Percentiles rank a stretch among this genome's conserved stretches.
Conservation (phyloP, 2,113 vertebrate genomes). For the Hippocampus zosterae region DNA sequence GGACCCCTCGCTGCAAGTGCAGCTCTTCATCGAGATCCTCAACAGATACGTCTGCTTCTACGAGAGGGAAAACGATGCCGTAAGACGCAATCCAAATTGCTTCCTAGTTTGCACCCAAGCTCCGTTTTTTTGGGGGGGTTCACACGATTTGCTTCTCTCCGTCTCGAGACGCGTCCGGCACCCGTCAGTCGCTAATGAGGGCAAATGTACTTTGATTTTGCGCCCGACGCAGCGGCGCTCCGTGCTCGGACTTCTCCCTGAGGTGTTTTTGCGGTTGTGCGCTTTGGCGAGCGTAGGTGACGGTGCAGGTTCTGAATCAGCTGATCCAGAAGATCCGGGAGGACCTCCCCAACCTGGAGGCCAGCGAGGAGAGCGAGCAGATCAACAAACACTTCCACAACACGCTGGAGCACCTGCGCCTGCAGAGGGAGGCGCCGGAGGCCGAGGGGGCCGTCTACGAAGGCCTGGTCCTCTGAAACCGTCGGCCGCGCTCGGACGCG, state of each 20-base stretch:
- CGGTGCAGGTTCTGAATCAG: conserved; percentile 96
- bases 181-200: too few species aligned
- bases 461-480: conserved; percentile 80
- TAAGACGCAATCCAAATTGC: conserved; percentile 46
- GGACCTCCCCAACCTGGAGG: conserved; percentile 94
- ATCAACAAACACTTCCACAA: conserved; percentile 99
- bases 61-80: conserved; percentile 96
- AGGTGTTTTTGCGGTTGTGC: not conserved
- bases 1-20: conserved; percentile 96
- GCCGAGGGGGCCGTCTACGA: conserved; percentile 93
- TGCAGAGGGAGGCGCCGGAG: conserved; percentile 90
- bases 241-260: too few species aligned
- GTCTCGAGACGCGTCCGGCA: too few species aligned
- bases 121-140: too few species aligned
- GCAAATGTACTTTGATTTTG: too few species aligned
- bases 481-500: conserved; percentile 19
- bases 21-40: conserved; percentile 98
- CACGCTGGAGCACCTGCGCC: conserved; percentile 94
- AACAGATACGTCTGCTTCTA: conserved; percentile 99
- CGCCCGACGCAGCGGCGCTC: too few species aligned
- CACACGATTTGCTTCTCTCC: too few species aligned
- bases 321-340: conserved; percentile 98
- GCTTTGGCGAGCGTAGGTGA: conserved; percentile 76
- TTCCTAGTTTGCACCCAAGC: too few species aligned
- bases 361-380: conserved; percentile 96